Evolutionary conservation across 1,140 invertebrate genomes (phyloP), one percentile per base, ranked within the genome.

Genomic region (Dreissena polymorpha): DNA sequence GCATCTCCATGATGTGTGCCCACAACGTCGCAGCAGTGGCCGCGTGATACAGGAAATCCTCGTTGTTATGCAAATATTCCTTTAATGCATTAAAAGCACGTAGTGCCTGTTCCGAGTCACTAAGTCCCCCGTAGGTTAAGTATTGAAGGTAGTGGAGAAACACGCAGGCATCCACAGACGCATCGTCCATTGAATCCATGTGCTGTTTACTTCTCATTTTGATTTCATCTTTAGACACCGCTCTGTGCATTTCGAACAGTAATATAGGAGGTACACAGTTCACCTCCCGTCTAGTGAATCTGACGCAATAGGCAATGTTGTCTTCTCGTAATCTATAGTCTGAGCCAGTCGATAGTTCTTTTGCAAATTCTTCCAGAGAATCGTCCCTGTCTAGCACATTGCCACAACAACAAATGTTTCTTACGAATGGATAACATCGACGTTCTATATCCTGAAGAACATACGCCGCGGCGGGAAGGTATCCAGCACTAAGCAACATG

Each of bases 191-290:
- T 23, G 16, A 60, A 2, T n/a, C 10, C 2, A 5, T 18, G 2
- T 60, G 3, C 2, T 18, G 2, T 3, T 2, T 6, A n/a, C 16
- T 60, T 60, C 57, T 60, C 6, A 60, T 18, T 60, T 60, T 60
- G 21, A 60, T 12, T 18, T 60, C 57, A 60, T 60, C 57, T 39
- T 39, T 8, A 60, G 16, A n/a, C 57, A 60, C 16, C 21, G 57
- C 57, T 23, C 57, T 60, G 57, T 60, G 2, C 57, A 60, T 60
- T 60, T 60, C 57, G 21, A n/a, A 60, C 57, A 60, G 57, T 23
- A 60, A 60, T n/a, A 60, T n/a, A n/a, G 57, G 57, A n/a, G 57
- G 57, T 60, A 60, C 57, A 60, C 57, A 60, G 16, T 18, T 18
- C 16, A 60, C 57, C 57, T 60, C 57, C 57, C 16, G 16, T 60